These are phyloP conservation scores for Metopolophium dirhodum DNA, from an alignment of 1,140 invertebrate species.

Conservation along the genomic window DNA sequence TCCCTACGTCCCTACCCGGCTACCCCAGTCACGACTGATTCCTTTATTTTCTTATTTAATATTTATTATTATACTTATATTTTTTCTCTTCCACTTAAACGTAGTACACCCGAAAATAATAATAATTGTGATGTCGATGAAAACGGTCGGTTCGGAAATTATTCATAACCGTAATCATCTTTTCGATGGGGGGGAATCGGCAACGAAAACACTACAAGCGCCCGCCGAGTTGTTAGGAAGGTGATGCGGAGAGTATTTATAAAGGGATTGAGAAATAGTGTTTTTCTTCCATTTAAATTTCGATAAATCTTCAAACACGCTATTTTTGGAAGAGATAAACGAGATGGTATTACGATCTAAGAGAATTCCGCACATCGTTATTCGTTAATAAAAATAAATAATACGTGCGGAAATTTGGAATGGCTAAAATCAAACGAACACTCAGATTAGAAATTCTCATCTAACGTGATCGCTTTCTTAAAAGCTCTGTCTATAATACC, in stretches of 20 bases:
- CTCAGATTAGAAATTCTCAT: background rate
- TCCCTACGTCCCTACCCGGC: too few relatives aligned
- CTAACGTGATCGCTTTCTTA: background rate
- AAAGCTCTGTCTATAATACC: background rate
- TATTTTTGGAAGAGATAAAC: background rate
- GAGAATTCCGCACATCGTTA: background rate
- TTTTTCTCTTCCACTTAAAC: background rate
- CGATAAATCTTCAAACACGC: background rate
- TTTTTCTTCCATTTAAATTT: conserved; percentile 47
- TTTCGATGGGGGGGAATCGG: background rate
- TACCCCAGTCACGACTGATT: background rate
- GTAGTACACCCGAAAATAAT: background rate
- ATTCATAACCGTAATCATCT: conserved; percentile 45
- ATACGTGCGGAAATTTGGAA: background rate
- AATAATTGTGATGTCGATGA: background rate
- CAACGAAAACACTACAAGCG: background rate
- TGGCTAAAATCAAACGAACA: conserved; percentile 20
- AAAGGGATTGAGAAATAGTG: background rate
- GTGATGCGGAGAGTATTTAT: background rate
- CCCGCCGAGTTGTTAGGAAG: background rate
- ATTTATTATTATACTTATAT: background rate
- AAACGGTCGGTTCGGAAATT: conserved; percentile 29
- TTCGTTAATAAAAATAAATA: conserved; percentile 25
- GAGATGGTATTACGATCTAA: background rate
- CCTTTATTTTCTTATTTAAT: background rate